Conservation (phyloP, 2,888 invertebrate species). For the Microctonus aethiopoides region DNA sequence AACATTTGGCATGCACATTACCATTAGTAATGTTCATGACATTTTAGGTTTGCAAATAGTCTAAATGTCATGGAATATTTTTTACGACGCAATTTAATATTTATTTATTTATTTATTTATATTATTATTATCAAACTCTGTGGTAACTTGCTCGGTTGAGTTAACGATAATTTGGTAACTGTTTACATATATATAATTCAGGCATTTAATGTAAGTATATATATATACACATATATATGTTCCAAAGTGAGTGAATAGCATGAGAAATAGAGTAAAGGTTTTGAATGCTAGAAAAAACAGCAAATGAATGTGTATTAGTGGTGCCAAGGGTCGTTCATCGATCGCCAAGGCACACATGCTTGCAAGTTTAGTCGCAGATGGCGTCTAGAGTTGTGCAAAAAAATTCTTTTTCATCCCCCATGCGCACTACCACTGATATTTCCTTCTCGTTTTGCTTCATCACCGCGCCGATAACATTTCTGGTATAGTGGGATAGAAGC, state of each 20-base stretch:
- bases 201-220: too few relatives aligned
- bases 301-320: constrained; percentile 18
- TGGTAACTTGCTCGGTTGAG: too few relatives aligned
- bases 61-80: not conserved
- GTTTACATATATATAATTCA: too few relatives aligned
- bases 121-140: too few relatives aligned
- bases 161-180: too few relatives aligned
- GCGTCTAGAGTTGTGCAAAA: constrained; percentile 39
- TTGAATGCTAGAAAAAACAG: not conserved
- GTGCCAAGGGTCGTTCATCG: constrained; percentile 42
- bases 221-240: too few relatives aligned
- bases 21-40: not conserved
- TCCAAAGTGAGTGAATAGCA: not conserved
- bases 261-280: not conserved
- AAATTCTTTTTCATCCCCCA: not conserved
- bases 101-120: not conserved
- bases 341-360: constrained; percentile 46
- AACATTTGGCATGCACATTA: not conserved
- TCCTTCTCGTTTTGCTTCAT: not conserved
- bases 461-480: not conserved
- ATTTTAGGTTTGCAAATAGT: not conserved
- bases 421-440: constrained; percentile 5
- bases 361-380: constrained; percentile 39
- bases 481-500: not conserved
- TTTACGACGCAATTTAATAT: not conserved